Conservation (phyloP, 2,113 vertebrate genomes). For the Platichthys flesus region DNA sequence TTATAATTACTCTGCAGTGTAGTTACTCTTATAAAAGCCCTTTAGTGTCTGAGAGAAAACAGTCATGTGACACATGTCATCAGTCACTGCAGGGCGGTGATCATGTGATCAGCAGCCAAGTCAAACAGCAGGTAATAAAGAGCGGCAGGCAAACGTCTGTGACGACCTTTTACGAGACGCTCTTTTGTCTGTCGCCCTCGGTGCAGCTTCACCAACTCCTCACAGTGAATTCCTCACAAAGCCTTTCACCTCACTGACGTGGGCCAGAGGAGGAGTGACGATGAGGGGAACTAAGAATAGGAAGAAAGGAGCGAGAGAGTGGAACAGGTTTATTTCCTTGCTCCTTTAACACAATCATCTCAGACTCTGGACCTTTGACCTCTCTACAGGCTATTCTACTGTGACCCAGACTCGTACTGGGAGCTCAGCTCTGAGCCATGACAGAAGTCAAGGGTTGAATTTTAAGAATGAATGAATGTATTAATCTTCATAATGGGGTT, state of each 20-base stretch:
- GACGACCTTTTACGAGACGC: too few relatives aligned
- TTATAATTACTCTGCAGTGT: background rate
- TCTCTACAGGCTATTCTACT: too few relatives aligned
- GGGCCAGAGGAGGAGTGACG: conserved; percentile 7
- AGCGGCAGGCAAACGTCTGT: background rate
- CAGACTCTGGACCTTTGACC: background rate
- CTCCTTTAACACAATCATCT: background rate
- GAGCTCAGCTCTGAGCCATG: too few relatives aligned
- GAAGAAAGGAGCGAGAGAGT: conserved; percentile 1
- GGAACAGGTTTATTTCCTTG: background rate
- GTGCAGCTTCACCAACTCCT: background rate
- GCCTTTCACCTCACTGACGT: conserved; percentile 4
- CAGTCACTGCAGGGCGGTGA: background rate
- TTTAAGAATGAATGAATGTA: too few relatives aligned
- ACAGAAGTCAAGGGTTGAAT: too few relatives aligned
- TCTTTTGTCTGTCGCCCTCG: too few relatives aligned
- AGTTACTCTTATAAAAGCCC: background rate
- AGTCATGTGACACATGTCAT: background rate
- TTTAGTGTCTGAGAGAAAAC: background rate
- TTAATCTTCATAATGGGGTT: background rate
- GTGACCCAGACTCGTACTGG: too few relatives aligned
- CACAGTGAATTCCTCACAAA: conserved; percentile 13
- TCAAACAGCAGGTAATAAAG: conserved; percentile 37
- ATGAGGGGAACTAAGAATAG: conserved; percentile 29
- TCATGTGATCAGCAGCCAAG: conserved; percentile 5